These are phyloP conservation scores for Cryptoprocta ferox DNA, from an alignment of 2,797 vertebrate species.

Conservation along the genomic window DNA sequence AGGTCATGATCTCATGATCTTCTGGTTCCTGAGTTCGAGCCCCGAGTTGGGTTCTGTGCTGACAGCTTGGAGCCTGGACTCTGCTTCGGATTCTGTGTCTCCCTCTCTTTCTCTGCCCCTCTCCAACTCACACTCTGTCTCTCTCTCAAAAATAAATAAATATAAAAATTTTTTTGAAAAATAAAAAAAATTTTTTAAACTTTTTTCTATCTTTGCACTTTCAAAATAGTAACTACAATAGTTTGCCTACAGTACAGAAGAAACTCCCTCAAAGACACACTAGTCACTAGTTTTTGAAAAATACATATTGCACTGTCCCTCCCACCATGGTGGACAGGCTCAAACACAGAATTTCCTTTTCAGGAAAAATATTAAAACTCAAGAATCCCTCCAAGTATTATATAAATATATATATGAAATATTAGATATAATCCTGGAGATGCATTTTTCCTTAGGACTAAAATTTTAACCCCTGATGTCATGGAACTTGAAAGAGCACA, in stretches of 20 bases:
- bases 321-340: background rate
- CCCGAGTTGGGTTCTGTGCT: too few relatives aligned
- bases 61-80: too few relatives aligned
- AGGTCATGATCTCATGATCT: too few relatives aligned
- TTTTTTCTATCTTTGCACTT: background rate
- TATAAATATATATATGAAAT: conserved; percentile 4
- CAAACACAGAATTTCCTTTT: background rate
- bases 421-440: background rate
- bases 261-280: background rate
- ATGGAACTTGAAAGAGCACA: conserved; percentile 56
- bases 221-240: background rate
- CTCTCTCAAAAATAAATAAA: too few relatives aligned
- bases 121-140: too few relatives aligned
- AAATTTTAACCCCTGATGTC: background rate
- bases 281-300: conserved; percentile 12
- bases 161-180: too few relatives aligned
- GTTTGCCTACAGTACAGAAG: background rate
- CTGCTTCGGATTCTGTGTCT: too few relatives aligned
- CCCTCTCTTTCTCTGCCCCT: too few relatives aligned
- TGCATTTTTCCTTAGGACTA: conserved; percentile 34
- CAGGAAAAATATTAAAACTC: background rate
- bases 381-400: background rate
- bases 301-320: background rate
- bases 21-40: too few relatives aligned
- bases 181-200: too few relatives aligned